Evolutionary conservation across 2,797 vertebrate species (phyloP), one percentile per base, ranked within the genome.

Genomic region (Gobio occitaniae): DNA sequence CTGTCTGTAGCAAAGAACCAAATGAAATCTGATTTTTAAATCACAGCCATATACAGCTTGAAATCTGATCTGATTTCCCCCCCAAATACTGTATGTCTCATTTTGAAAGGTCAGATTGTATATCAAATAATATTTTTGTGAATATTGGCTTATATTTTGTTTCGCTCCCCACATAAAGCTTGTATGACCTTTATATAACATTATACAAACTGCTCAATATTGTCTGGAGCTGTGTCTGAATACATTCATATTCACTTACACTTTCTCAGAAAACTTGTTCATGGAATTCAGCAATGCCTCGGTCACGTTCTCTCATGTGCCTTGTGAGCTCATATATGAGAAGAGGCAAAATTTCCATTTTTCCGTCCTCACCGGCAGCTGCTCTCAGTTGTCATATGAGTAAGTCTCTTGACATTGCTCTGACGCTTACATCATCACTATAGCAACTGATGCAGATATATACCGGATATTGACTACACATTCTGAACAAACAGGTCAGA

Each of bases 381-480:
- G 15, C 78, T 80, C 56, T 78, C 63, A 47, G 59, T 65, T 79
- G 41, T 41, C 74, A 65, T 41, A 15, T 79, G 44, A 66, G 41
- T 68, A 52, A 29, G 41, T 25, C 69, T 71, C 21, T 52, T 52
- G 15, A 19, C 72, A 52, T 75, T 38, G 32, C 4, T 1, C 32
- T 68, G 65, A 19, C 36, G 65, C 66, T 75, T 38, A 54, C 16
- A 54, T 80, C 15, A 21, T 29, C 29, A 68, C 78, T 80, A n/a
- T 50, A 69, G 78, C 78, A 80, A 80, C 78, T n/a, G 63, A 78
- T 78, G 15, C 29, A n/a, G 78, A 68, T 66, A 21, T 66, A 21
- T 50, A 68, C 44, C 61, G 47, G 78, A 80, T 52, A 80, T 68
- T 80, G 63, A 32, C 63, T 52, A 36, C 29, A 36, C 63, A 50